Percentiles rank a stretch among this genome's conserved stretches.
Evolutionary conservation across 2,797 vertebrate genomes (phyloP).

Genomic region (Moxostoma hubbsi): DNA sequence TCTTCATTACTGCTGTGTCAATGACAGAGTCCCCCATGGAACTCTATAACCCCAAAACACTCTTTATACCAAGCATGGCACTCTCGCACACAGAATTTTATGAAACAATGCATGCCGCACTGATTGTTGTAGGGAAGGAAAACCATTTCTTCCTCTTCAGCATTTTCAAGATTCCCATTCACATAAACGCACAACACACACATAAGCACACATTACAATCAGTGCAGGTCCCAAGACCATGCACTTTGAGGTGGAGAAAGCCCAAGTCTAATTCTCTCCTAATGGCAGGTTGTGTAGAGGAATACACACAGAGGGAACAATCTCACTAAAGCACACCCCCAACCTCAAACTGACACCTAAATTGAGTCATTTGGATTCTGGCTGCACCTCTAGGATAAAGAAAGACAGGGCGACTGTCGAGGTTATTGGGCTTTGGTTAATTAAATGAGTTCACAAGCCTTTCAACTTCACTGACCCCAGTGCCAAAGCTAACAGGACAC

Average conservation of each 20-base stretch:
- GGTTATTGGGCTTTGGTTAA: slow-evolving; percentile 53
- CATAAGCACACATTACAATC: slow-evolving; percentile 46
- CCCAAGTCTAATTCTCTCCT: slow-evolving; percentile 33
- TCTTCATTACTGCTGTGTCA: too few relatives aligned
- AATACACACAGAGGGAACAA: slow-evolving; percentile 31
- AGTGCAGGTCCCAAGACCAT: slow-evolving; percentile 21
- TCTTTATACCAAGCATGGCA: too few relatives aligned
- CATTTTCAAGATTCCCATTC: slow-evolving; percentile 63
- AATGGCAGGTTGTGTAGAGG: slow-evolving; percentile 14
- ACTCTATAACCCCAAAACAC: too few relatives aligned
- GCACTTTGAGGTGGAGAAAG: slow-evolving; percentile 19
- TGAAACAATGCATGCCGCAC: slow-evolving; percentile 61
- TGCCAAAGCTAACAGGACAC: slow-evolving; percentile 57
- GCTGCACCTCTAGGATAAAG: slow-evolving; percentile 23
- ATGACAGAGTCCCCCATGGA: neutral
- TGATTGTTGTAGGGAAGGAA: slow-evolving; percentile 65
- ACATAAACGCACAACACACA: slow-evolving; percentile 40
- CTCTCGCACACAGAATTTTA: too few relatives aligned
- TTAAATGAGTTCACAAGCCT: slow-evolving; percentile 38
- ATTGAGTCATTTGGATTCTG: slow-evolving; percentile 53
- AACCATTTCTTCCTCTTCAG: slow-evolving; percentile 27
- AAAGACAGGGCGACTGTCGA: slow-evolving; percentile 26
- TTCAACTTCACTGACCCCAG: slow-evolving; percentile 33
- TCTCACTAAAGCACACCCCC: neutral
- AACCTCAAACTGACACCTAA: slow-evolving; percentile 33